These are phyloP conservation scores for Polypterus bichir DNA, from an alignment of 2,113 vertebrate species.

Conservation along the genomic window DNA sequence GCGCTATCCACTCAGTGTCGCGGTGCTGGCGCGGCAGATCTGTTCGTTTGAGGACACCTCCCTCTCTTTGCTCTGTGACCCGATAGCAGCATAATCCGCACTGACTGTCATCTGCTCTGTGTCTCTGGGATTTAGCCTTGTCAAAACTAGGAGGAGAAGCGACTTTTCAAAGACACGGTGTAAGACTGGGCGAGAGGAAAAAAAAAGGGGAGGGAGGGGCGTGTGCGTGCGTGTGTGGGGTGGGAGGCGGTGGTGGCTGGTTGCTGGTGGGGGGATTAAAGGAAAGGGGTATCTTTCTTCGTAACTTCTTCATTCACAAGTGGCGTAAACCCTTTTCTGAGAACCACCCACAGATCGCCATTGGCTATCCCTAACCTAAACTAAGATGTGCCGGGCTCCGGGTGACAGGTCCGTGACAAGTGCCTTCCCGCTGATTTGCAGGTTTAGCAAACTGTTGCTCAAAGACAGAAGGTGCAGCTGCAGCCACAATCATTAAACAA, in stretches of 20 bases:
- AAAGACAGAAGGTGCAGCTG: too few relatives aligned
- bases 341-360: too few relatives aligned
- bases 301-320: too few relatives aligned
- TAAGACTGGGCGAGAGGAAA: conserved; percentile 1
- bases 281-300: conserved; percentile 13
- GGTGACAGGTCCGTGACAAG: too few relatives aligned
- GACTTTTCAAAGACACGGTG: neutral
- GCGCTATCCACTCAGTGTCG: conserved; percentile 30
- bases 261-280: conserved; percentile 7
- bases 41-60: too few relatives aligned
- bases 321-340: too few relatives aligned
- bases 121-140: conserved; percentile 27
- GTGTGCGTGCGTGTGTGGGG: conserved; percentile 15
- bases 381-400: too few relatives aligned
- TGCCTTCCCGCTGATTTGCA: too few relatives aligned
- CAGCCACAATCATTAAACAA: too few relatives aligned
- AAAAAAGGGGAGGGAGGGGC: conserved; percentile 19
- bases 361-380: too few relatives aligned
- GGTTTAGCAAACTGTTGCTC: too few relatives aligned
- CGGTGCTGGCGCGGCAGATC: too few relatives aligned
- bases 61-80: conserved; percentile 11
- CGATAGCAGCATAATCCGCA: conserved; percentile 37
- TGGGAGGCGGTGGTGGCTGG: conserved; percentile 6
- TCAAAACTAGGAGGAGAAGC: conserved; percentile 5
- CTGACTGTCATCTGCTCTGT: conserved; percentile 40